Conservation (phyloP, 1,140 invertebrate genomes). For the Cherax destructor region DNA sequence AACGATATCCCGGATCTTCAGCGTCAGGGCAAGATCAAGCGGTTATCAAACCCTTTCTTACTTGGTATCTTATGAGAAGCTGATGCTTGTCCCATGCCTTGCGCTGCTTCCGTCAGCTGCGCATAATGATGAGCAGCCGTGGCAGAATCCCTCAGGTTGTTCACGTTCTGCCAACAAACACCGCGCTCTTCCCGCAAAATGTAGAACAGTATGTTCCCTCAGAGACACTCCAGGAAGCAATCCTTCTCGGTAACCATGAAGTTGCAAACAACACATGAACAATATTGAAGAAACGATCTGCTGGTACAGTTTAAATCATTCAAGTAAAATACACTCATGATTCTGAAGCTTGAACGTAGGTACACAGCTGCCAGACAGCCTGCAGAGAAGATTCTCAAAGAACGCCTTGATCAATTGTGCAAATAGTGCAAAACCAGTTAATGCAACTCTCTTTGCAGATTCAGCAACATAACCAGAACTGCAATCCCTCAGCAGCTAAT, state of each 20-base stretch:
- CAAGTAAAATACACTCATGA: slow-evolving; percentile 34
- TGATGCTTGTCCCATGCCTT: slow-evolving; percentile 53
- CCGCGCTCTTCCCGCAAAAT: not conserved
- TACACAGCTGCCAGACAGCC: slow-evolving; percentile 23
- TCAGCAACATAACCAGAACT: not conserved
- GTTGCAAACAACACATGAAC: slow-evolving; percentile 6
- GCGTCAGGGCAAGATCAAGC: slow-evolving; percentile 61
- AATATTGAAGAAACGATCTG: slow-evolving; percentile 28
- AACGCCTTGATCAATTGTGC: slow-evolving; percentile 29
- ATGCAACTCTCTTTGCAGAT: slow-evolving; percentile 29
- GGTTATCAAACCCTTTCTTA: slow-evolving; percentile 65
- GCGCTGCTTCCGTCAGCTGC: slow-evolving; percentile 38
- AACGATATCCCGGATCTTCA: slow-evolving; percentile 72
- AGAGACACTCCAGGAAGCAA: slow-evolving; percentile 55
- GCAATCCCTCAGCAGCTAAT: too few relatives aligned
- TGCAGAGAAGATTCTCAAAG: slow-evolving; percentile 32
- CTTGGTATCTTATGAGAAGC: slow-evolving; percentile 60
- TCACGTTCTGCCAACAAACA: slow-evolving; percentile 35
- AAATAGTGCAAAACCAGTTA: slow-evolving; percentile 29
- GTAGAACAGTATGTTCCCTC: not conserved
- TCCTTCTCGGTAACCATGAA: slow-evolving; percentile 32
- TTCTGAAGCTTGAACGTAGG: slow-evolving; percentile 6
- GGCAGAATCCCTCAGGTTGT: slow-evolving; percentile 20
- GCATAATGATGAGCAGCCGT: slow-evolving; percentile 30
- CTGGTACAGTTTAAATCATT: slow-evolving; percentile 40